Evolutionary conservation across 2,797 vertebrate species (phyloP).

Genomic region (Takifugu rubripes): DNA sequence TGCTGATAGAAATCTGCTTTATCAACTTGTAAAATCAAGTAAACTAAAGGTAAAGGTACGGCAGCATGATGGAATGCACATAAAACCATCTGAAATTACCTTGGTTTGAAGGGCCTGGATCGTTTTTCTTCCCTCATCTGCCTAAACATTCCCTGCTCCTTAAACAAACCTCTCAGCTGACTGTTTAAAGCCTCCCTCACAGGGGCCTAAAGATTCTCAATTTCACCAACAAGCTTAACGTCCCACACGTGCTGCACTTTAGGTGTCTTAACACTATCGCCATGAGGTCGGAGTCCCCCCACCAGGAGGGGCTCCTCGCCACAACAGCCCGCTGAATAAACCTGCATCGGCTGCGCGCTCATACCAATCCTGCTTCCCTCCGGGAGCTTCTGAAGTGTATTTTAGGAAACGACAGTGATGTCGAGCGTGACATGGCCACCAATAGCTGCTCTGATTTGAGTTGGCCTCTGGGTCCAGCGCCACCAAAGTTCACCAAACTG

Average conservation of each 20-base stretch:
- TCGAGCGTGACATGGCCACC: slow-evolving; percentile 27
- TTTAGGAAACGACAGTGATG: slow-evolving; percentile 24
- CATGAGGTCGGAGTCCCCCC: slow-evolving; percentile 11
- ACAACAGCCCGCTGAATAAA: slow-evolving; percentile 21
- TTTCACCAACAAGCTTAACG: background rate
- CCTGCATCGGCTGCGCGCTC: slow-evolving; percentile 12
- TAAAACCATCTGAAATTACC: too few species aligned
- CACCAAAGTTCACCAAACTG: background rate
- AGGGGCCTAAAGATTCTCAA: background rate
- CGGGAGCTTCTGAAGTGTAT: slow-evolving; percentile 20
- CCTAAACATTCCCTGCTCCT: too few species aligned
- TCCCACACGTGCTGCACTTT: background rate
- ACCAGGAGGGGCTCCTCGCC: slow-evolving; percentile 11
- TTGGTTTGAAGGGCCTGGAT: too few species aligned
- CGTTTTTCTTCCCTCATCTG: too few species aligned
- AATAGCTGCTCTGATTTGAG: slow-evolving; percentile 25
- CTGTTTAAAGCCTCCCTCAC: background rate
- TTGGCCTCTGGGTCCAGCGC: slow-evolving; percentile 5
- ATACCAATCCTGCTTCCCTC: slow-evolving; percentile 20
- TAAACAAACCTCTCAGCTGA: background rate
- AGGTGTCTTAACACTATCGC: slow-evolving; percentile 5
- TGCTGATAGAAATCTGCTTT: too few species aligned
- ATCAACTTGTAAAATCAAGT: too few species aligned
- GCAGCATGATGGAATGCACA: too few species aligned
- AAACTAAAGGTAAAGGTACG: too few species aligned